phyloP scores from a whole-genome alignment of 1,140 invertebrate species.

The Helicorthomorpha holstii region DNA sequence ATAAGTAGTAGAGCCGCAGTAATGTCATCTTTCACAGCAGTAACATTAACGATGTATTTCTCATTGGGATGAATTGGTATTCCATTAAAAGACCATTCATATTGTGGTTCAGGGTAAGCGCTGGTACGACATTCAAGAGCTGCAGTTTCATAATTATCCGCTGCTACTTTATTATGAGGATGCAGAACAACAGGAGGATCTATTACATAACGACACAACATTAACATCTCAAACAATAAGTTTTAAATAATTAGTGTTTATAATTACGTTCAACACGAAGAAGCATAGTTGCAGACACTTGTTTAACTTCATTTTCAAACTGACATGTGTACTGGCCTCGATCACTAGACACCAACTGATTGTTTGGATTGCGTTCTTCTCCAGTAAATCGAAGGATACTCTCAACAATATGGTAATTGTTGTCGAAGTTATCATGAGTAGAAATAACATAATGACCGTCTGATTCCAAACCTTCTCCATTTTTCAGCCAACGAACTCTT shows the following conservation, averaged over 20 bases:
- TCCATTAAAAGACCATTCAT: slow-evolving; percentile 66
- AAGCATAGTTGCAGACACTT: slow-evolving; percentile 68
- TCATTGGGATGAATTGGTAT: slow-evolving; percentile 25
- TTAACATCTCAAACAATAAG: slow-evolving; percentile 8
- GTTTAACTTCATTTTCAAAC: slow-evolving; percentile 76
- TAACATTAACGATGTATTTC: slow-evolving; percentile 58
- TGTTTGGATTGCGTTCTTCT: slow-evolving; percentile 47
- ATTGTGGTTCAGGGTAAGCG: slow-evolving; percentile 77
- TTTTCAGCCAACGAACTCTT: slow-evolving; percentile 66
- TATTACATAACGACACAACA: slow-evolving; percentile 25
- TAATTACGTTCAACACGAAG: slow-evolving; percentile 70
- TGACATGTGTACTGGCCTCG: slow-evolving; percentile 70
- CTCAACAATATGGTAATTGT: slow-evolving; percentile 60
- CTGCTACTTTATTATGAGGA: slow-evolving; percentile 74
- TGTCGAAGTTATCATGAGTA: slow-evolving; percentile 47
- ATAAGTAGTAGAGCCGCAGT: slow-evolving; percentile 64
- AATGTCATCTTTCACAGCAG: slow-evolving; percentile 60
- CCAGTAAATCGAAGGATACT: slow-evolving; percentile 65
- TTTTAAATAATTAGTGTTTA: not conserved
- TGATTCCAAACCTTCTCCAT: slow-evolving; percentile 48
- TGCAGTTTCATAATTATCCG: slow-evolving; percentile 61
- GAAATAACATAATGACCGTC: slow-evolving; percentile 46
- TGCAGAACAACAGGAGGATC: slow-evolving; percentile 68
- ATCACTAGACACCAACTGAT: slow-evolving; percentile 61
- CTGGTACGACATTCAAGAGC: slow-evolving; percentile 73